Evolutionary conservation across 1,140 invertebrate genomes (phyloP).

Genomic region (Macrosteles quadrilineatus): DNA sequence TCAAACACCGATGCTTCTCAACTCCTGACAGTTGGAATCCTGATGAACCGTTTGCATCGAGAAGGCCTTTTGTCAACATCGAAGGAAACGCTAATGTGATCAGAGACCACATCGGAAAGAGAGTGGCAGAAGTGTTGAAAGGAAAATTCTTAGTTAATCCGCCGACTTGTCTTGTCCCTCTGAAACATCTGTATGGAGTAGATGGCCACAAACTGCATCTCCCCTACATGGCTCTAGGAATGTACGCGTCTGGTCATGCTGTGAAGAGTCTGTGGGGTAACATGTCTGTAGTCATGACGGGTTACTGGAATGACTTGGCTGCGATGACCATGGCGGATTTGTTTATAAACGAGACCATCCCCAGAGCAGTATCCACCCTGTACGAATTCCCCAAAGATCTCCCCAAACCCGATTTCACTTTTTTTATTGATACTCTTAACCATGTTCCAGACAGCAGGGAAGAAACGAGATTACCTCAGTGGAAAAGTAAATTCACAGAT

Average conservation of each 20-base stretch:
- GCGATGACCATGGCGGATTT: neutral
- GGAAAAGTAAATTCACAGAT: neutral
- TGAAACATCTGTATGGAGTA: neutral
- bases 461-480: neutral
- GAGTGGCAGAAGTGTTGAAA: neutral
- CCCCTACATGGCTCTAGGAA: neutral
- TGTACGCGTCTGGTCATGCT: neutral
- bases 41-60: neutral
- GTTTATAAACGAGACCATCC: neutral
- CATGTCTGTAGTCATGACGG: neutral
- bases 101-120: neutral
- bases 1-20: neutral
- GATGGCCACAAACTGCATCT: neutral
- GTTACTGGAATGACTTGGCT: neutral
- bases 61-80: neutral
- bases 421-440: neutral
- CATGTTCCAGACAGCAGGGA: neutral
- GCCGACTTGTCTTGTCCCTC: neutral
- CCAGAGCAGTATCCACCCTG: neutral
- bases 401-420: neutral
- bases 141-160: neutral
- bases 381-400: conserved; percentile 16
- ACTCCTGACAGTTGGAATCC: neutral
- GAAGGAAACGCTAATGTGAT: conserved; percentile 3
- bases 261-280: neutral